Evolutionary conservation across 2,113 vertebrate genomes (phyloP).

Genomic region (Trichechus manatus): DNA sequence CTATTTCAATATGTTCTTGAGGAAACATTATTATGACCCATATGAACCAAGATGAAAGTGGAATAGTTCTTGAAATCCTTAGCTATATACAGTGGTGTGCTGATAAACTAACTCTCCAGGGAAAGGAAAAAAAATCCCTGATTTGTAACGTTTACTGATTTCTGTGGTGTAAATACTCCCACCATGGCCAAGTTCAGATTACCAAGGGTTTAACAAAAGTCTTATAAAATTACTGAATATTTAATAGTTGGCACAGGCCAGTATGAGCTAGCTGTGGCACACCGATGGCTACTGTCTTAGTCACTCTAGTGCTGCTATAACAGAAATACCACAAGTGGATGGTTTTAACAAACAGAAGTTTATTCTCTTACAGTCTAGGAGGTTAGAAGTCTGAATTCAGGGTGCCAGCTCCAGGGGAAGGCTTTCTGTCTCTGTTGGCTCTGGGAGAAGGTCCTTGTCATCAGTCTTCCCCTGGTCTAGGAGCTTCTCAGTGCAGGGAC

Average conservation of each 20-base stretch:
- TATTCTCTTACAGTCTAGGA: too few species aligned
- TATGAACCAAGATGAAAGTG: background rate
- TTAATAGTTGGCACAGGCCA: background rate
- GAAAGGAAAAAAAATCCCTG: rapidly evolving
- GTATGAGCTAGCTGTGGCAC: background rate
- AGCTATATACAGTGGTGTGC: background rate
- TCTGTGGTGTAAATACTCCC: background rate
- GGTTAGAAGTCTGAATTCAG: too few species aligned
- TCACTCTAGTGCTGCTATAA: too few species aligned
- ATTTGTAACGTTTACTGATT: slow-evolving; percentile 14
- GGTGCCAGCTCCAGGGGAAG: too few species aligned
- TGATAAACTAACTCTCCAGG: background rate
- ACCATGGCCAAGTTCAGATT: background rate
- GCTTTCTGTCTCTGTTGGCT: too few species aligned
- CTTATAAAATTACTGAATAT: background rate
- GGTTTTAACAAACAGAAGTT: too few species aligned
- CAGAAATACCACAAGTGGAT: too few species aligned
- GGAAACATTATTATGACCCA: background rate
- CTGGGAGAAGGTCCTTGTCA: too few species aligned
- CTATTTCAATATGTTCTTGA: background rate
- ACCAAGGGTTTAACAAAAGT: background rate
- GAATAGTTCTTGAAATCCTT: background rate
- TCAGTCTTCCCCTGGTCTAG: too few species aligned
- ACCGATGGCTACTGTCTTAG: background rate
- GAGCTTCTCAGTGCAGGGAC: too few species aligned